Conservation (phyloP, 92 coral and sea anemone species). For the Palythoa caribaeorum region DNA sequence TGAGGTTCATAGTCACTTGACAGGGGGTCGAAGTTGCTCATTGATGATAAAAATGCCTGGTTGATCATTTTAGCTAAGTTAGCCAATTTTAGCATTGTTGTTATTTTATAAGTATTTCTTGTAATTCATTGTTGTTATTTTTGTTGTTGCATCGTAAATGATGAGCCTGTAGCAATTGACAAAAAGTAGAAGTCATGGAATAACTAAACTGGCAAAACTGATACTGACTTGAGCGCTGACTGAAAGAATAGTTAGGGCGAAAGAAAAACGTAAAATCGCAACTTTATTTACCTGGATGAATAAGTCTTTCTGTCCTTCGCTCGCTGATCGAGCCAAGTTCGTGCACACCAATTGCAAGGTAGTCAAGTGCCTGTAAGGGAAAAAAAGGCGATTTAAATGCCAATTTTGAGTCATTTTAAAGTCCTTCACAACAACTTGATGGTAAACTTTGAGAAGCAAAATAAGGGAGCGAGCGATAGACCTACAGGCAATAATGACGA, state of each 20-base stretch:
- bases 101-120: no score
- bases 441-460: no score
- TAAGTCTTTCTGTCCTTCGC: conserved; percentile 85
- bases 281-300: conserved; percentile 81
- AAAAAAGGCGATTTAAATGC: neutral
- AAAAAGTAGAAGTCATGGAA: no score
- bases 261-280: neutral
- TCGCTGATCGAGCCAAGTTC: conserved; percentile 96
- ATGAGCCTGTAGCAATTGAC: no score
- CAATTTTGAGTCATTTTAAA: neutral
- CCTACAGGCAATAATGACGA: no score
- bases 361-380: conserved; percentile 81
- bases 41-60: conserved; percentile 30
- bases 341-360: conserved; percentile 94
- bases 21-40: conserved; percentile 40
- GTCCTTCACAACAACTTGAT: no score
- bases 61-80: conserved; percentile 47
- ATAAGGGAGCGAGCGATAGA: no score
- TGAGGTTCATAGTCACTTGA: conserved; percentile 54
- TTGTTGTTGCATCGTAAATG: neutral
- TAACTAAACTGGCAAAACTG: no score
- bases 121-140: neutral
- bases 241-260: neutral
- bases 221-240: no score
- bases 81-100: no score